Evolutionary conservation across 2,113 vertebrate species (phyloP), one percentile per base, ranked within the genome.

Genomic region (Leucopsar rothschildi): DNA sequence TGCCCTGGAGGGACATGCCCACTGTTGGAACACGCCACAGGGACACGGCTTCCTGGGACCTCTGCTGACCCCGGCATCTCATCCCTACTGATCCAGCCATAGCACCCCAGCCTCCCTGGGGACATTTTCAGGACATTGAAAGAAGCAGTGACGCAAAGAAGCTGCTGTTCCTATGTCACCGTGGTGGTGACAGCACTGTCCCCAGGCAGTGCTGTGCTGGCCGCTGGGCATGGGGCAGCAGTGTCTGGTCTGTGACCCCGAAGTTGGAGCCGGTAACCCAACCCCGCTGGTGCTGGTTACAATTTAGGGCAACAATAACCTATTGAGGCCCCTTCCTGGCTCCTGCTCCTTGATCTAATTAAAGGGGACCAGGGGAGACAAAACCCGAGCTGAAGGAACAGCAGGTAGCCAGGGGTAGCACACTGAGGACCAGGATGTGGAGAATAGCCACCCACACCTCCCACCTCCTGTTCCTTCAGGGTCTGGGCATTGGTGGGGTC

Each of bases 261-360:
- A 1, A 24, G 33, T 33, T 0, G 0, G 76, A 66, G 86, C 59
- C 0, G 5, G 96, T 96, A 96, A 96, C 92, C 68, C 93, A 96
- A 97, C 79, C 66, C 93, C 7, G 1, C 63, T 1, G 15, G 79
- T 70, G 90, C 96, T 96, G 95, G 95, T 96, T 97, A 92, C 94
- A 95, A 95, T 97, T 97, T 97, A 96, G 92, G 96, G 90, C 93
- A 94, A 94, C 94, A 97, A 92, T 95, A 93, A 96, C 82, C 90
- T 39, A 83, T 63, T 88, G 94, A 96, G 94, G 92, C 93, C 88
- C 82, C 91, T 97, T 97, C 92, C 96, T 93, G 93, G 83, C 91
- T 92, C 88, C 93, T 80, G 88, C 79, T 94, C 88, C 95, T 93
- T 93, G 82, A 96, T 80, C 88, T 86, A 93, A 95, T 95, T 96